Percentiles rank a stretch among this genome's conserved stretches.
These are phyloP conservation scores for Brachionus plicatilis DNA, from an alignment of 1,140 invertebrate species.

Conservation along the genomic window DNA sequence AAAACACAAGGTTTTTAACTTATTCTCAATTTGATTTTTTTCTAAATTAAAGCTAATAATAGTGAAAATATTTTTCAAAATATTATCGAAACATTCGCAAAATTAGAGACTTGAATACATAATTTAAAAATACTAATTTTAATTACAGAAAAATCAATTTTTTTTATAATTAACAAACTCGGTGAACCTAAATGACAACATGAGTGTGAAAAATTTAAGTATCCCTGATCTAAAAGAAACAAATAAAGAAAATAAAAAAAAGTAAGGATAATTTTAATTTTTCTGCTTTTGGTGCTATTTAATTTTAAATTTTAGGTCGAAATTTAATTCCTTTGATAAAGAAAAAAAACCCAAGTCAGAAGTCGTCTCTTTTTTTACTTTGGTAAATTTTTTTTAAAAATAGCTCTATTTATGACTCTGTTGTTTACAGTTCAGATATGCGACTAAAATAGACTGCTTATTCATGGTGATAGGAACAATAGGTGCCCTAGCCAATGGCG, in stretches of 20 bases:
- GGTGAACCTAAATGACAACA: neutral
- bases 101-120: neutral
- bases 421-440: conserved; percentile 52
- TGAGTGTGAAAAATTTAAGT: neutral
- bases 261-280: neutral
- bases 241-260: neutral
- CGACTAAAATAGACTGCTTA: conserved; percentile 46
- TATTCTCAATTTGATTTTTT: neutral
- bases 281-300: no score
- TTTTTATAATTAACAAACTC: neutral
- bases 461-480: conserved; percentile 50
- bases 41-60: neutral
- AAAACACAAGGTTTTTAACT: neutral
- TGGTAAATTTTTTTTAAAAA: neutral
- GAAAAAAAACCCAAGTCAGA: neutral
- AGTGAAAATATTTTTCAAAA: neutral
- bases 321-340: neutral
- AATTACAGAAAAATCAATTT: neutral
- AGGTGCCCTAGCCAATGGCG: conserved; percentile 46
- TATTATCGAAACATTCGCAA: neutral
- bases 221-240: neutral
- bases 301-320: neutral
- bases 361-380: neutral
- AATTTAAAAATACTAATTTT: neutral
- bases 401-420: neutral